Conservation (phyloP, 2,888 invertebrate species). For the Eulithis testata region DNA sequence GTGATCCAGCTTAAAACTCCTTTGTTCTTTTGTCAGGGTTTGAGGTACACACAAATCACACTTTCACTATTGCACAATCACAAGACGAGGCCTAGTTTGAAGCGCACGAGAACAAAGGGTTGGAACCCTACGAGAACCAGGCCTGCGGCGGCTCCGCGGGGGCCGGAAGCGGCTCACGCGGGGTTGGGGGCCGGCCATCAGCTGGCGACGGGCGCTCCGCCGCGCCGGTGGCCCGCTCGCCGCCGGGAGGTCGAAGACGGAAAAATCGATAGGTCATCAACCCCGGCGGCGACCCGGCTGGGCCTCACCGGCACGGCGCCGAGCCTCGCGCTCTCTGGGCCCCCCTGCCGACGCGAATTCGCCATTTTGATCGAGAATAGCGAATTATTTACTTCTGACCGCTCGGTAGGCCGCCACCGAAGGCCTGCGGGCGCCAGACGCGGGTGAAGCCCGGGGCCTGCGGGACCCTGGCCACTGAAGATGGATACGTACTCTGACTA, state of each 20-base stretch:
- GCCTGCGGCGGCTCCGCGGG: slow-evolving; percentile 3
- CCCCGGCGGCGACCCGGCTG: slow-evolving; percentile 73
- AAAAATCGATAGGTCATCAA: slow-evolving; percentile 85
- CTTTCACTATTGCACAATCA: slow-evolving; percentile 61
- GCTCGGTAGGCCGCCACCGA: slow-evolving; percentile 62
- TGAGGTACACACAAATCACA: slow-evolving; percentile 45
- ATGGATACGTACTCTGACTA: slow-evolving; percentile 89
- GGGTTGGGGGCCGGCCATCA: slow-evolving; percentile 65
- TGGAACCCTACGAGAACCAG: slow-evolving; percentile 31
- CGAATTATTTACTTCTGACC: slow-evolving; percentile 82
- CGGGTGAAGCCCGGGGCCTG: slow-evolving; percentile 51
- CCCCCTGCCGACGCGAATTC: slow-evolving; percentile 68
- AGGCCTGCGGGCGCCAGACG: slow-evolving; percentile 55
- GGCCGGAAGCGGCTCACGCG: background rate
- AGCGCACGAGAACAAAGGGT: slow-evolving; percentile 56
- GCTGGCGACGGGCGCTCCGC: slow-evolving; percentile 57
- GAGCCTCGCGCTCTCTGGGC: slow-evolving; percentile 55
- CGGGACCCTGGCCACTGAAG: slow-evolving; percentile 58
- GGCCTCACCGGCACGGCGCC: slow-evolving; percentile 64
- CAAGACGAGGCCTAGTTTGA: slow-evolving; percentile 26
- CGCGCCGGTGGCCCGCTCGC: slow-evolving; percentile 70
- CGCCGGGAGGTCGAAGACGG: slow-evolving; percentile 80
- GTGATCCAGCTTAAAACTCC: slow-evolving; percentile 32
- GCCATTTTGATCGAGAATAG: slow-evolving; percentile 85
- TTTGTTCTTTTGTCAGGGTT: slow-evolving; percentile 48